phyloP scores from a whole-genome alignment of 2,797 vertebrate species.

The Melanotaenia pygmaea region DNA sequence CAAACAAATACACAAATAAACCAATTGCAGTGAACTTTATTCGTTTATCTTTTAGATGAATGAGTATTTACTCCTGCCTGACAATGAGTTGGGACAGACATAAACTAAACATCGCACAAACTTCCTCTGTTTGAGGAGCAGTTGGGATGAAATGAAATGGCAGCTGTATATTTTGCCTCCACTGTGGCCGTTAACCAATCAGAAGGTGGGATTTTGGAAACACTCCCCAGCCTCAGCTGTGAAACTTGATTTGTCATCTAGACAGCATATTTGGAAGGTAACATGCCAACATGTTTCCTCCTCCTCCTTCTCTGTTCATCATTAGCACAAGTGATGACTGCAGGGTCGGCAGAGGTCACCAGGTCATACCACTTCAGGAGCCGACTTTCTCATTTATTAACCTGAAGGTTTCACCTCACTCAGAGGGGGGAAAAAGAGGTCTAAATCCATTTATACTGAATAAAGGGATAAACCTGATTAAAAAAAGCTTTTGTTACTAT shows the following conservation, averaged over 20 bases:
- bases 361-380: slow-evolving; percentile 60
- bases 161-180: neutral
- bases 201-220: neutral
- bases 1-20: slow-evolving; percentile 19
- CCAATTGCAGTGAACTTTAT: neutral
- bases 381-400: slow-evolving; percentile 22
- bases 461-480: neutral
- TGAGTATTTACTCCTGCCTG: neutral
- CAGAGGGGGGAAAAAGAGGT: neutral
- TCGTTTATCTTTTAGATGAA: neutral
- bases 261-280: slow-evolving; percentile 30
- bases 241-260: slow-evolving; percentile 61
- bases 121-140: neutral
- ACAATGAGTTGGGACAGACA: neutral
- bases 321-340: slow-evolving; percentile 69
- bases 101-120: neutral
- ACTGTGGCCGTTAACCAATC: neutral
- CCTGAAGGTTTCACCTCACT: slow-evolving; percentile 24
- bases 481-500: neutral
- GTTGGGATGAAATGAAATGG: neutral
- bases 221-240: slow-evolving; percentile 25
- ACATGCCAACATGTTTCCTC: slow-evolving; percentile 41
- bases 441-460: neutral
- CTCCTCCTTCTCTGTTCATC: slow-evolving; percentile 56
- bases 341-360: slow-evolving; percentile 63